Evolutionary conservation across 2,113 vertebrate species (phyloP), one percentile per base, ranked within the genome.

Genomic region (Phalacrocorax carbo): DNA sequence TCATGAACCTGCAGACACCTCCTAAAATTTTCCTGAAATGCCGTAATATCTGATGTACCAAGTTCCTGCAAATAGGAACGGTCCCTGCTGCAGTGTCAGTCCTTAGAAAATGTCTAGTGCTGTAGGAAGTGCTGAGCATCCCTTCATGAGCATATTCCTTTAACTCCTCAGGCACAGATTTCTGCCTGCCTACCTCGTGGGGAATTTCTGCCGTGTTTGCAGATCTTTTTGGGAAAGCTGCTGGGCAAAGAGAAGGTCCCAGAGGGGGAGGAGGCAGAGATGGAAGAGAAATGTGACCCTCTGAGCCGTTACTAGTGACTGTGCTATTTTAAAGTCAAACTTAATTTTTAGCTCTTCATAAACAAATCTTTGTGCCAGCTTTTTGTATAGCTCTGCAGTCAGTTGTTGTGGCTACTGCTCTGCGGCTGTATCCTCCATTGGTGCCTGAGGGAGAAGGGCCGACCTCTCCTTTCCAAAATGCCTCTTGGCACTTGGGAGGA

Each of bases 301-400:
- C 82, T 86, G 81, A 88, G 94, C 88, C 15, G 1, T 21, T 51
- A 68, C 52, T 82, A 68, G 85, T 77, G 54, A 25, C 73, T 95
- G 75, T 0, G 15, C 68, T 94, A 52, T 97, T 97, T 96, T 93
- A 78, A 92, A 91, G 92, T 76, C 93, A 91, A 71, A 48, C 88
- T 86, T 94, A 94, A 75, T 88, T 95, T 81, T 93, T 70, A 96
- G 87, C 72, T 96, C 36, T 75, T 60, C 70, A 90, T 93, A 94
- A 96, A 93, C 84, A 86, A 76, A 84, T 60, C 70, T 20, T 48
- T 3, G 5, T 87, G 80, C 83, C 93, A 95, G 64, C 68, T 79
- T 94, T 82, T 97, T 48, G 69, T 69, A 44, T 66, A 81, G 93
- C 88, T 93, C 85, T 69, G 21, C 30, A 89, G 34, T 79, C 26